phyloP scores from a whole-genome alignment of 64 coral and sea anemone species.

The Montipora foliosa region DNA sequence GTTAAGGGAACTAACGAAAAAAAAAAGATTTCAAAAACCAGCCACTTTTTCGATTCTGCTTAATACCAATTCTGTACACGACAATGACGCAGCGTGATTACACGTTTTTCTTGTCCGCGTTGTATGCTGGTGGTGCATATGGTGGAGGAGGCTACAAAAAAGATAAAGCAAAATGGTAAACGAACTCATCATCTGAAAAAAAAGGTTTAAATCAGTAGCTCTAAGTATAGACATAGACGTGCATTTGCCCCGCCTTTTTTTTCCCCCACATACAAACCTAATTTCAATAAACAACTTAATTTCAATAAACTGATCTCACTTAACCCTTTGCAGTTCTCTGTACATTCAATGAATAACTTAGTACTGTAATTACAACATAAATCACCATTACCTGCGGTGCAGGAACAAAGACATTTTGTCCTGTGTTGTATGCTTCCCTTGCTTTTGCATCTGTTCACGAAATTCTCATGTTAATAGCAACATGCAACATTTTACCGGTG shows the following conservation, averaged over 20 bases:
- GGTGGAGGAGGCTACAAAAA: slow-evolving; percentile 37
- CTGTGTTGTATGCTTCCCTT: slow-evolving; percentile 69
- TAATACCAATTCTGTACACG: too few relatives aligned
- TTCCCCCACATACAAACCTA: neutral
- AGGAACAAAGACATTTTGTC: slow-evolving; percentile 77
- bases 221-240: too few relatives aligned
- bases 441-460: slow-evolving; percentile 51
- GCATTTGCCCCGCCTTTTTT: too few relatives aligned
- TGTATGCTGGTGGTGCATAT: slow-evolving; percentile 37
- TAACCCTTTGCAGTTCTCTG: neutral
- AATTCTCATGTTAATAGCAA: neutral
- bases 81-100: neutral
- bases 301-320: neutral
- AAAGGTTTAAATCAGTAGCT: too few relatives aligned
- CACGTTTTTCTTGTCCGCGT: slow-evolving; percentile 35
- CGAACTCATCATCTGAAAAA: too few relatives aligned
- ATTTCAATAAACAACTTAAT: neutral
- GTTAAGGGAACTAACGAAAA: too few relatives aligned
- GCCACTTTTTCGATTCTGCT: too few relatives aligned
- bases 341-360: neutral
- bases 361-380: too few relatives aligned
- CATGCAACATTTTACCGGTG: too few relatives aligned
- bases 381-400: slow-evolving; percentile 34
- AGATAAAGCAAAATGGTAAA: neutral
- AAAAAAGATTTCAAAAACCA: too few relatives aligned